Percentiles rank a stretch among this genome's conserved stretches.
phyloP scores from a whole-genome alignment of 2,888 invertebrate genomes.

The Drosophila histrio region DNA sequence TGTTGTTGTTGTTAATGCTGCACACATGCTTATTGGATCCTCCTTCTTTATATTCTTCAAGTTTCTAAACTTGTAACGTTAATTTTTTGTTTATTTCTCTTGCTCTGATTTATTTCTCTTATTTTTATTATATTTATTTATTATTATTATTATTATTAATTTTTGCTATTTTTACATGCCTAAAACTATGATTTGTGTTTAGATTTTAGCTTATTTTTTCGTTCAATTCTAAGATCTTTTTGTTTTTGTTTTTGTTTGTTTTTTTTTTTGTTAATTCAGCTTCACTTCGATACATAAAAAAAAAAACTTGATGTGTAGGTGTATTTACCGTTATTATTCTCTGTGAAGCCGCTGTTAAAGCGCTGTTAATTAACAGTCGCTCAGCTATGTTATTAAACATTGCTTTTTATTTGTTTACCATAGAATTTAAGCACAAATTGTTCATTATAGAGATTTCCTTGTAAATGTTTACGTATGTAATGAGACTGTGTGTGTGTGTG shows the following conservation, averaged over 20 bases:
- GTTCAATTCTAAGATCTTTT: slow-evolving; percentile 4
- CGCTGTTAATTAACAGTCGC: slow-evolving; percentile 34
- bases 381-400: slow-evolving; percentile 35
- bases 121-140: slow-evolving; percentile 33
- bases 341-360: slow-evolving; percentile 8
- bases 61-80: slow-evolving; percentile 35
- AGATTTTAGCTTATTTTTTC: slow-evolving; percentile 36
- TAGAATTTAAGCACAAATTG: slow-evolving; percentile 36
- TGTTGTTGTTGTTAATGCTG: slow-evolving; percentile 15
- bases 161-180: slow-evolving; percentile 57
- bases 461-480: slow-evolving; percentile 23
- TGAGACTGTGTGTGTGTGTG: slow-evolving; percentile 5
- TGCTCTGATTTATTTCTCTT: slow-evolving; percentile 30
- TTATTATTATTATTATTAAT: slow-evolving; percentile 27
- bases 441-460: slow-evolving; percentile 17
- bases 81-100: slow-evolving; percentile 24
- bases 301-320: slow-evolving; percentile 25
- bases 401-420: slow-evolving; percentile 37
- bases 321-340: slow-evolving; percentile 1
- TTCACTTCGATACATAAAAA: not conserved
- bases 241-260: not conserved
- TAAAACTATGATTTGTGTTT: slow-evolving; percentile 59
- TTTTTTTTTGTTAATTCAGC: not conserved
- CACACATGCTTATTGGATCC: not conserved
- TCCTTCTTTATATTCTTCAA: not conserved